Conservation (phyloP, 2,797 vertebrate genomes). For the Sebastes hopkinsi region DNA sequence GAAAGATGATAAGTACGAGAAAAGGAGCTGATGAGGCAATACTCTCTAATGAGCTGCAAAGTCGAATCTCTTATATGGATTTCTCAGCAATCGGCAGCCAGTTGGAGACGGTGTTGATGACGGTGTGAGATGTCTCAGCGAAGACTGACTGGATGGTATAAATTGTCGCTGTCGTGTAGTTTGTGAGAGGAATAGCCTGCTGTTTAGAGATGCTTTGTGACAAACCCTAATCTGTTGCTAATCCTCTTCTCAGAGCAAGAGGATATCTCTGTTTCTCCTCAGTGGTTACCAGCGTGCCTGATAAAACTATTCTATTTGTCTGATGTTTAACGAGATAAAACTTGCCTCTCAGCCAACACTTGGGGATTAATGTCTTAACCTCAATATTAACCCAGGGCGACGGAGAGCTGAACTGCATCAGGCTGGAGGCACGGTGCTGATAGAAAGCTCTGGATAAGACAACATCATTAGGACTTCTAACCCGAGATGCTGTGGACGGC, state of each 20-base stretch:
- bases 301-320: slow-evolving; percentile 58
- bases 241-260: slow-evolving; percentile 62
- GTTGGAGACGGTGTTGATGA: background rate
- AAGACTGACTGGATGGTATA: slow-evolving; percentile 19
- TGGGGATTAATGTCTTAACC: slow-evolving; percentile 50
- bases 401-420: background rate
- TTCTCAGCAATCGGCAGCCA: slow-evolving; percentile 47
- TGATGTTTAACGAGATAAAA: slow-evolving; percentile 59
- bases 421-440: background rate
- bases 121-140: slow-evolving; percentile 1
- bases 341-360: slow-evolving; percentile 28
- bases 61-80: slow-evolving; percentile 58
- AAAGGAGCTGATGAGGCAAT: slow-evolving; percentile 77
- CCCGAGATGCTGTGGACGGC: background rate
- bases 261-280: slow-evolving; percentile 47
- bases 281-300: slow-evolving; percentile 17
- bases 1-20: slow-evolving; percentile 62
- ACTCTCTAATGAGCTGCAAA: slow-evolving; percentile 65
- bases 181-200: slow-evolving; percentile 35
- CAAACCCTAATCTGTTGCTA: slow-evolving; percentile 72
- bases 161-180: slow-evolving; percentile 11
- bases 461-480: slow-evolving; percentile 24
- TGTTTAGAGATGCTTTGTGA: slow-evolving; percentile 57
- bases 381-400: slow-evolving; percentile 1
- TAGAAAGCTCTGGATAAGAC: slow-evolving; percentile 20